Evolutionary conservation across 1,140 invertebrate genomes (phyloP).

Genomic region (Triops longicaudatus): DNA sequence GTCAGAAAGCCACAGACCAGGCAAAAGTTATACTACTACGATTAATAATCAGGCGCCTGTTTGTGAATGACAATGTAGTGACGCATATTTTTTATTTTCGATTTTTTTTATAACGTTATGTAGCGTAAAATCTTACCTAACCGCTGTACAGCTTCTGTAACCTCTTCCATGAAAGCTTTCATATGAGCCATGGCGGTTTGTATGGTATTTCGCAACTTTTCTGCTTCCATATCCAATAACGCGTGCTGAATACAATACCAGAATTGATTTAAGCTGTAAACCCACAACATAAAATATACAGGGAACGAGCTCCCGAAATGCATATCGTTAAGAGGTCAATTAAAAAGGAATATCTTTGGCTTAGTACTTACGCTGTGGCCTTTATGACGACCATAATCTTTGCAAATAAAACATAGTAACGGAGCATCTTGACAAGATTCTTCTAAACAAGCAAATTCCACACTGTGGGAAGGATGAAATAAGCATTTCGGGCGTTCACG

Average conservation of each 20-base stretch:
- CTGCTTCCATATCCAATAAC: conserved; percentile 50
- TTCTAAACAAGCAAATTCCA: conserved; percentile 53
- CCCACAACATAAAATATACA: no score
- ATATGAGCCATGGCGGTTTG: conserved; percentile 42
- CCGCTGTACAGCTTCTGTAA: conserved; percentile 47
- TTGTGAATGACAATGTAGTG: no score
- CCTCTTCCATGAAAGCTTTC: conserved; percentile 51
- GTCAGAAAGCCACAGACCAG: no score
- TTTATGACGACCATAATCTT: conserved; percentile 51
- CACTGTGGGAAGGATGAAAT: conserved; percentile 48
- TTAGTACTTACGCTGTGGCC: conserved; percentile 45
- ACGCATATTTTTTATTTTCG: no score
- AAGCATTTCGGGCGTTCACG: conserved; percentile 51
- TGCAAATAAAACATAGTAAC: conserved; percentile 54
- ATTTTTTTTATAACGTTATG: conserved; percentile 31
- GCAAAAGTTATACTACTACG: no score
- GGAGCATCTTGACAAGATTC: conserved; percentile 46
- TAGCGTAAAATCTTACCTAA: conserved; percentile 38
- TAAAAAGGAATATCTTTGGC: not conserved
- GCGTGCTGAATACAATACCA: conserved; percentile 48
- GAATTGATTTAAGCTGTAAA: no score
- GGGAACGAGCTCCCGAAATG: no score
- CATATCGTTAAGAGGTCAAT: not conserved
- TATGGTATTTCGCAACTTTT: conserved; percentile 47
- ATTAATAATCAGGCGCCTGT: no score